phyloP scores from a whole-genome alignment of 1,140 invertebrate genomes.

The Aphelenchoides avenae region DNA sequence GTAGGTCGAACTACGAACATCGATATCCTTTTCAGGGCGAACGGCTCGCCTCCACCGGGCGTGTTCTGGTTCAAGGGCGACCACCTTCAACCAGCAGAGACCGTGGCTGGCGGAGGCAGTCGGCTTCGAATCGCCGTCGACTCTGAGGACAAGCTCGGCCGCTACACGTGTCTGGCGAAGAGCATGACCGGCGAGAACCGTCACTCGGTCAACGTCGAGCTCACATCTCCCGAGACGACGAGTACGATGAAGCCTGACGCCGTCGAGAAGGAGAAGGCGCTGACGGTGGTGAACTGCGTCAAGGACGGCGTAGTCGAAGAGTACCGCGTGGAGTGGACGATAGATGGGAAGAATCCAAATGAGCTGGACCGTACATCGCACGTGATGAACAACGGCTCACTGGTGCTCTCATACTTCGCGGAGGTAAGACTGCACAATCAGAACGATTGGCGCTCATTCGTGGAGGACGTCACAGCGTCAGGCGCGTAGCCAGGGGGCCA shows the following conservation, averaged over 20 bases:
- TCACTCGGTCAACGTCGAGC: not conserved
- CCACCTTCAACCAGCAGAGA: slow-evolving; percentile 3
- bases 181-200: slow-evolving; percentile 23
- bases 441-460: slow-evolving; percentile 18
- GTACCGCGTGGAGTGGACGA: slow-evolving; percentile 25
- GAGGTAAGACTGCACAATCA: slow-evolving; percentile 21
- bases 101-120: slow-evolving; percentile 4
- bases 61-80: slow-evolving; percentile 44
- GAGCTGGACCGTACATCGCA: slow-evolving; percentile 34
- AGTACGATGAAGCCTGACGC: not conserved
- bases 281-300: slow-evolving; percentile 17
- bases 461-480: too few relatives aligned
- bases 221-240: not conserved
- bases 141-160: too few relatives aligned
- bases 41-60: slow-evolving; percentile 36
- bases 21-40: slow-evolving; percentile 36
- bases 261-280: not conserved
- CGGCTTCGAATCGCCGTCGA: too few relatives aligned
- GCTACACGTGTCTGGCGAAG: slow-evolving; percentile 38
- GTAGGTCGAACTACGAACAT: too few relatives aligned
- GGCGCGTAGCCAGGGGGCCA: too few relatives aligned
- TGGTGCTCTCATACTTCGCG: slow-evolving; percentile 37
- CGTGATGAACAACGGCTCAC: slow-evolving; percentile 43
- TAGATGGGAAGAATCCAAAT: slow-evolving; percentile 2
- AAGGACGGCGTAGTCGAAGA: slow-evolving; percentile 3